phyloP scores from a whole-genome alignment of 2,888 invertebrate species.

The Cheilosia vulpina region DNA sequence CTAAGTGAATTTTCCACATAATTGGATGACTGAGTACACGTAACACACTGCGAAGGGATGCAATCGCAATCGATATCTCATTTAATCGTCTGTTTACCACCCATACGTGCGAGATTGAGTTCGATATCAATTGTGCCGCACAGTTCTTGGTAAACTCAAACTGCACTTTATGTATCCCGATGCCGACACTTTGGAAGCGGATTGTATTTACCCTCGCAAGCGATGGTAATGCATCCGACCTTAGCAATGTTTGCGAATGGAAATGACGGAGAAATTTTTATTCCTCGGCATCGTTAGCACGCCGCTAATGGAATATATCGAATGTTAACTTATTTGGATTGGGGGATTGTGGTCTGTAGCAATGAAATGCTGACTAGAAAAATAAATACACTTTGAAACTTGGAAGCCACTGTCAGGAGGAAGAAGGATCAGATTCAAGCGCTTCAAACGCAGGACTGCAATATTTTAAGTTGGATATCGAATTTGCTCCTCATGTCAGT shows the following conservation, averaged over 20 bases:
- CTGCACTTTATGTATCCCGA: constrained; percentile 5
- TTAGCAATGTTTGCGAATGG: neutral
- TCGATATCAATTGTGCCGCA: constrained; percentile 23
- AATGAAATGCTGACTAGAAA: no score
- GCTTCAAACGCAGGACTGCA: no score
- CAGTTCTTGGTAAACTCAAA: neutral
- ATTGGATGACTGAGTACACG: constrained; percentile 37
- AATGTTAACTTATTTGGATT: no score
- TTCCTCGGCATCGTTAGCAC: neutral
- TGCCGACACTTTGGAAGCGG: neutral
- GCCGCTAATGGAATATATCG: neutral
- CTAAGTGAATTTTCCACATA: constrained; percentile 16
- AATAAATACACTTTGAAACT: no score
- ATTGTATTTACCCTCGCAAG: neutral
- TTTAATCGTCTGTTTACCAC: constrained; percentile 22
- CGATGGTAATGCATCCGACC: constrained; percentile 1
- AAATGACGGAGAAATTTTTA: neutral
- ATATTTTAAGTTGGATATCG: no score
- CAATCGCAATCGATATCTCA: constrained; percentile 38
- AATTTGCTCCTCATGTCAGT: no score
- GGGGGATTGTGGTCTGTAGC: no score
- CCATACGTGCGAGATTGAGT: constrained; percentile 16
- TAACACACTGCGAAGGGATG: constrained; percentile 7
- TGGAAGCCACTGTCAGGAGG: no score
- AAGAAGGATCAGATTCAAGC: no score